Base-by-base conservation (phyloP, 2,888 invertebrate genomes). In the Trilocha varians region DNA sequence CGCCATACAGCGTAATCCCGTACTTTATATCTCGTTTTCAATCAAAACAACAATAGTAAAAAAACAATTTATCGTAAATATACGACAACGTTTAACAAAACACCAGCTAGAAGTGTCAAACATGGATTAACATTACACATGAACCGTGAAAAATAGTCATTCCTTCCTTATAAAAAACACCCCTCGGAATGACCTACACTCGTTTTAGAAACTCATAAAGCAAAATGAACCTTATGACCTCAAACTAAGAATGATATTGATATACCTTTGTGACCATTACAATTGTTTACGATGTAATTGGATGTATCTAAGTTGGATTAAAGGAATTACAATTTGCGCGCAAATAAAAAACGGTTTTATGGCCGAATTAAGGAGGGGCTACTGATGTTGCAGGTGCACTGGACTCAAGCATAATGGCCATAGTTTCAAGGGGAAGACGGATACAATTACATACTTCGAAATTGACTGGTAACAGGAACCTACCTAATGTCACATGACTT, bases 261-360 rank as follows among this genome's bases (percentile, higher is more conserved):
- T 13, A 40, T 13, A 38, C 6, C 36, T 40, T 13, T 11, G 36
- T 39, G 41, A 46, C 38, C 5, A 13, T 41, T 48, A 50, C 55
- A 65, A 67, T 25, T 73, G 67, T 77, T 78, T 77, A 58, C 66
- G 60, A 74, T 71, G 75, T 78, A 83, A 83, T 83, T 83, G 80
- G 78, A 83, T 80, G 77, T 77, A 76, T 80, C 74, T 71, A 78
- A 80, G 66, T 70, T 70, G 80, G 84, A 84, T 84, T 85, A 84
- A 65, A 77, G 76, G 83, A 69, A 83, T 83, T 80, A 83, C 79
- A 78, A 80, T 77, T 80, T 82, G 82, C 74, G 72, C 66, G 70
- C 66, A 60, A 71, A 73, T 78, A 83, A 80, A 83, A 84, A 80
- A 32, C 47, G 57, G 62, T 56, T 59, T 53, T 46, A 55, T 53